Evolutionary conservation across 2,113 vertebrate genomes (phyloP).

Genomic region (Tympanuchus pallidicinctus): DNA sequence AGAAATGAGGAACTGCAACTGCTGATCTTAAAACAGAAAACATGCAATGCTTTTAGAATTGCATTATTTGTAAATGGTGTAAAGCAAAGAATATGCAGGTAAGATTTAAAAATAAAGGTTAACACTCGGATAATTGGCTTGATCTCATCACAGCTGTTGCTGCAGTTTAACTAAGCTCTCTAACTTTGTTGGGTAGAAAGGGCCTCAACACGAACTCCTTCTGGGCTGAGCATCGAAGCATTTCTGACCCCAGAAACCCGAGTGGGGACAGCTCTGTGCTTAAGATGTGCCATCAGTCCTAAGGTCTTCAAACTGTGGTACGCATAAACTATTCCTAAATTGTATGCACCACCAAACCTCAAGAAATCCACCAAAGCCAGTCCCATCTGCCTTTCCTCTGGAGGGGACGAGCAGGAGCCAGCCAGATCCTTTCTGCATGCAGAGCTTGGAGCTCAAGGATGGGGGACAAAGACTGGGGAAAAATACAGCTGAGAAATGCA

Average conservation of each 20-base stretch:
- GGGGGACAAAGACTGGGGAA: background rate
- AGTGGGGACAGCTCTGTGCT: background rate
- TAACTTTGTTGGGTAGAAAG: background rate
- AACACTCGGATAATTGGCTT: background rate
- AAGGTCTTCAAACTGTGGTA: background rate
- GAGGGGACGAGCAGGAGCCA: background rate
- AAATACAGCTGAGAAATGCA: no score
- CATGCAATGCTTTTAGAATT: background rate
- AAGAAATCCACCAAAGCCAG: background rate
- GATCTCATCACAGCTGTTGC: background rate
- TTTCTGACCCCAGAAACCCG: background rate
- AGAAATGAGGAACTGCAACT: background rate
- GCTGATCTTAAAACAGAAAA: background rate
- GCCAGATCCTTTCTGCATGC: background rate
- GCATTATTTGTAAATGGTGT: background rate
- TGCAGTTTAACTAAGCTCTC: background rate
- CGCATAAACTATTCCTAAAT: background rate
- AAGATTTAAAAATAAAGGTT: background rate
- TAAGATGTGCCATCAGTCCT: background rate
- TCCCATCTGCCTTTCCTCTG: background rate
- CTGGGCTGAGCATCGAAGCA: constrained; percentile 12
- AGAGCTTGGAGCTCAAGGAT: background rate
- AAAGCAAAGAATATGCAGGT: background rate
- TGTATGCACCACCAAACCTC: background rate
- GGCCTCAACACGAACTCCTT: background rate